Conservation (phyloP, 2,797 vertebrate genomes). For the Glyptemys insculpta region DNA sequence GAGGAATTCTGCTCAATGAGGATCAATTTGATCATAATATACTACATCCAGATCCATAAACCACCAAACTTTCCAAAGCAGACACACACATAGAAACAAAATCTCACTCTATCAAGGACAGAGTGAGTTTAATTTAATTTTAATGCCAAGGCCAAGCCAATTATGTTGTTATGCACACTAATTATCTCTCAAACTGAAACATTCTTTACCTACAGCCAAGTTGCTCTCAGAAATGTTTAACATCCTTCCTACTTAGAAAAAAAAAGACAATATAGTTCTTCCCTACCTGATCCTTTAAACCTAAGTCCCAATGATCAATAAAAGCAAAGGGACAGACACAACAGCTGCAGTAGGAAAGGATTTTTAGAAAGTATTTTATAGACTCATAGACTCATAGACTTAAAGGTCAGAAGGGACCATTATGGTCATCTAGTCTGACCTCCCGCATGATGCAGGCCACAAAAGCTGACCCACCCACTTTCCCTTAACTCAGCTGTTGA, state of each 20-base stretch:
- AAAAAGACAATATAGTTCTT: background rate
- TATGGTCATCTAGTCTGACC: no score
- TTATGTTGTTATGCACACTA: background rate
- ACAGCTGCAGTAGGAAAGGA: background rate
- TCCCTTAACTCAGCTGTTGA: no score
- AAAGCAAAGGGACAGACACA: background rate
- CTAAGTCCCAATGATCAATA: background rate
- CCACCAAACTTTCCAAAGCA: background rate
- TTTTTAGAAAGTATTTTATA: background rate
- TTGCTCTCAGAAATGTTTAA: background rate
- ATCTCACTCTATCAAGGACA: background rate
- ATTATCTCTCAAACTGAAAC: background rate
- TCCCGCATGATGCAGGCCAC: no score
- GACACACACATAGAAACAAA: background rate
- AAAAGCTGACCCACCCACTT: no score
- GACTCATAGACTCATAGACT: no score
- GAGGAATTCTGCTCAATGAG: background rate
- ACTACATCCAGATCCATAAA: background rate
- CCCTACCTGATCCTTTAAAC: background rate
- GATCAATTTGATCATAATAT: background rate
- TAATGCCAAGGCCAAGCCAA: background rate
- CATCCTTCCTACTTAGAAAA: background rate
- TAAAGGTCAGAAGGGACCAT: no score
- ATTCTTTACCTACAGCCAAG: background rate
- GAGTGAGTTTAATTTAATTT: conserved; percentile 16